These are phyloP conservation scores for Campoplex nolae DNA, from an alignment of 2,888 invertebrate genomes.

Conservation along the genomic window DNA sequence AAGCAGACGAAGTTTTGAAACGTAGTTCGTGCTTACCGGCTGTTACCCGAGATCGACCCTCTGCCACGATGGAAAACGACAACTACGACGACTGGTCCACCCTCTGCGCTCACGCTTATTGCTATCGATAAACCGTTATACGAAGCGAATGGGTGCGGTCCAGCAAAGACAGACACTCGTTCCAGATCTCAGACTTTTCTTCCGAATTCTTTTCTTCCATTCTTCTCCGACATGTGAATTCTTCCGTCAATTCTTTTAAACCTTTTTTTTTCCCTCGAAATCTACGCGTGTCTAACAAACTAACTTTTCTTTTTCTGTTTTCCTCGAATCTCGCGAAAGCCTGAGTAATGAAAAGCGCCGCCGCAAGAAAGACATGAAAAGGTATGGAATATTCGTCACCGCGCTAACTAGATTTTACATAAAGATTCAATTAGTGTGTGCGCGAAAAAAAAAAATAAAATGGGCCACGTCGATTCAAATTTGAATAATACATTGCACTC, in stretches of 20 bases:
- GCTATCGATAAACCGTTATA: slow-evolving; percentile 78
- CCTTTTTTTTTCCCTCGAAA: not conserved
- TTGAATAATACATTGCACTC: slow-evolving; percentile 62
- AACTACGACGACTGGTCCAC: slow-evolving; percentile 45
- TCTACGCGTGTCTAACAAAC: not conserved
- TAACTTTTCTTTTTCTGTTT: not conserved
- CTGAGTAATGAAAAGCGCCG: not conserved
- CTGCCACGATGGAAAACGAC: slow-evolving; percentile 51
- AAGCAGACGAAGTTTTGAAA: slow-evolving; percentile 54
- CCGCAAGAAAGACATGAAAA: not conserved
- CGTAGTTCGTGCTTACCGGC: slow-evolving; percentile 61
- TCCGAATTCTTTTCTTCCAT: slow-evolving; percentile 31
- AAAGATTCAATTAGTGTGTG: not conserved
- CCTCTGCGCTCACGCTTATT: slow-evolving; percentile 73
- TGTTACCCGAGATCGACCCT: slow-evolving; percentile 61
- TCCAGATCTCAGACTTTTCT: slow-evolving; percentile 14
- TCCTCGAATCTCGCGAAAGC: not conserved
- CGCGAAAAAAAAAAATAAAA: not conserved
- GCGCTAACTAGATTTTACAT: slow-evolving; percentile 4
- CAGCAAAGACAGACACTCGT: slow-evolving; percentile 31
- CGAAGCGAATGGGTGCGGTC: slow-evolving; percentile 61
- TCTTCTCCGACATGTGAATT: slow-evolving; percentile 39
- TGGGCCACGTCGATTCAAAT: slow-evolving; percentile 46
- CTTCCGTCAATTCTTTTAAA: slow-evolving; percentile 24
- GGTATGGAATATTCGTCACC: not conserved